A percentile compares a stretch with the other conserved stretches of the same genome.
phyloP scores from a whole-genome alignment of 2,113 vertebrate genomes.

The Candoia aspera region DNA sequence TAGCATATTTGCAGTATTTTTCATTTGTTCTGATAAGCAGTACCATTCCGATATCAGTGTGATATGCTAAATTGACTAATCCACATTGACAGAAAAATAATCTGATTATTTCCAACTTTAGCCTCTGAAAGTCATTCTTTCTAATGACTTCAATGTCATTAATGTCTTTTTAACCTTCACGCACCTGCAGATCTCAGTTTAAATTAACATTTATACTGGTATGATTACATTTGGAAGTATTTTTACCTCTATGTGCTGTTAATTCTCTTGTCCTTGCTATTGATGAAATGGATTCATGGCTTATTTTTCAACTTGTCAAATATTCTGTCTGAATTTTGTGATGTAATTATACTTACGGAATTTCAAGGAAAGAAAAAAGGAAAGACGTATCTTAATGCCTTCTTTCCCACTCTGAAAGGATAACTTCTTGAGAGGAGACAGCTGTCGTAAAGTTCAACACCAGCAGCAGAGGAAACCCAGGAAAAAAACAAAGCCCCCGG shows the following conservation, averaged over 20 bases:
- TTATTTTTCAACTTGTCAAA: neutral
- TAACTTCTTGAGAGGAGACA: conserved; percentile 97
- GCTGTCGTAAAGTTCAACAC: conserved; percentile 93
- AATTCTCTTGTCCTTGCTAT: neutral
- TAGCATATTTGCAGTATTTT: neutral
- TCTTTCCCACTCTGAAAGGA: conserved; percentile 77
- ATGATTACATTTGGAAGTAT: neutral
- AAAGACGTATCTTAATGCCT: conserved; percentile 5
- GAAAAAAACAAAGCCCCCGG: conserved; percentile 98
- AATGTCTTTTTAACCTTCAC: neutral
- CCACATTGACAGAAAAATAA: neutral
- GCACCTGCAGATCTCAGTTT: neutral
- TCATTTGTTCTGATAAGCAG: neutral
- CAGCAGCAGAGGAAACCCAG: conserved; percentile 97
- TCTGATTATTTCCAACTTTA: neutral
- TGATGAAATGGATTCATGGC: neutral
- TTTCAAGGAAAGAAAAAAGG: neutral
- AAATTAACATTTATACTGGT: neutral
- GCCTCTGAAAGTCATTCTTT: neutral
- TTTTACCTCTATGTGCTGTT: neutral
- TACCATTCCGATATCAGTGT: neutral
- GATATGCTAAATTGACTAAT: neutral
- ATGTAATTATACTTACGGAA: neutral
- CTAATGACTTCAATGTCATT: neutral
- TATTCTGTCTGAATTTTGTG: neutral